Percentiles rank a stretch among this genome's conserved stretches.
Conservation (phyloP, 2,797 vertebrate species). For the Okamejei kenojei region DNA sequence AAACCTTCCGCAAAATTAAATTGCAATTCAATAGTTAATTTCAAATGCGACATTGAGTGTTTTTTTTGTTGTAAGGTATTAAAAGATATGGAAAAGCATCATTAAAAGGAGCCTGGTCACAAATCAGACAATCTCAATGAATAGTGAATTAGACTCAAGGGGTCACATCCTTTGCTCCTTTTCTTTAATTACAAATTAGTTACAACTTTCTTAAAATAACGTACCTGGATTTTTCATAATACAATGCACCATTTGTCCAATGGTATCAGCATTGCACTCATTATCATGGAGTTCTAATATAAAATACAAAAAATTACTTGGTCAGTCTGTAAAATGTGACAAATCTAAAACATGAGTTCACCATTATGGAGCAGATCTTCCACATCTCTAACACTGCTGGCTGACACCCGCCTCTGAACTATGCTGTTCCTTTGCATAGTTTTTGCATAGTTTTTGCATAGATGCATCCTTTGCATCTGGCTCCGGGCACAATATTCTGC, state of each 20-base stretch:
- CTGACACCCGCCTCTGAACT: too few relatives aligned
- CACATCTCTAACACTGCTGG: too few relatives aligned
- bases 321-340: too few relatives aligned
- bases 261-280: constrained; percentile 79
- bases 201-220: not conserved
- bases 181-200: not conserved
- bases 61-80: not conserved
- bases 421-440: too few relatives aligned
- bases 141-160: not conserved
- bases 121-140: not conserved
- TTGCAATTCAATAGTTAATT: not conserved
- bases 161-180: not conserved
- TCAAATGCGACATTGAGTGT: not conserved
- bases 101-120: not conserved
- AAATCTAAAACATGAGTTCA: too few relatives aligned
- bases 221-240: constrained; percentile 98
- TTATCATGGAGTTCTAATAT: constrained; percentile 77
- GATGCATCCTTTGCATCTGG: too few relatives aligned
- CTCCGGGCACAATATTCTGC: too few relatives aligned
- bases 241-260: constrained; percentile 82
- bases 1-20: not conserved
- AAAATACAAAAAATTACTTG: constrained; percentile 22
- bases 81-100: not conserved
- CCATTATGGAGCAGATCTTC: too few relatives aligned
- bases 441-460: too few relatives aligned